Conservation (phyloP, 2,888 invertebrate species). For the Rhogogaster chlorosoma region DNA sequence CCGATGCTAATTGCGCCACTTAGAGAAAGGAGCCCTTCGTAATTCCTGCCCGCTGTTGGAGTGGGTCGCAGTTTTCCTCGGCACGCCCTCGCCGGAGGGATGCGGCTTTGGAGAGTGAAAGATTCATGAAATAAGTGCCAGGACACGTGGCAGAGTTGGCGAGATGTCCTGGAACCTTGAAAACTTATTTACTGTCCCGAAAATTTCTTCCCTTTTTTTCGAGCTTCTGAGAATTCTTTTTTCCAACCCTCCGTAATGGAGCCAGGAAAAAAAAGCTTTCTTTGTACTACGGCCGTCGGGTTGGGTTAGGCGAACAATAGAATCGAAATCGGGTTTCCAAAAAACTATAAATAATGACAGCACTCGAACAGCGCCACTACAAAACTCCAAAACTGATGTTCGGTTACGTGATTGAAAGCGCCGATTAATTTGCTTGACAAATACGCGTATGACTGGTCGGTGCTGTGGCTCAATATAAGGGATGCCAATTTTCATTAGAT, state of each 20-base stretch:
- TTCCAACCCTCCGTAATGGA: conserved; percentile 10
- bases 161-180: background rate
- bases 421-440: conserved; percentile 27
- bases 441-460: conserved; percentile 3
- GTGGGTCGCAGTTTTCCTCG: background rate
- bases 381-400: background rate
- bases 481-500: conserved; percentile 41
- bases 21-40: conserved; percentile 31
- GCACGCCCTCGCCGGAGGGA: background rate
- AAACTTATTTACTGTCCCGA: conserved; percentile 32
- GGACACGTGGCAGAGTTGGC: conserved; percentile 15
- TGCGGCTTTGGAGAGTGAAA: conserved; percentile 4
- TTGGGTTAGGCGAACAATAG: background rate
- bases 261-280: conserved; percentile 22
- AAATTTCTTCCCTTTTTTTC: background rate
- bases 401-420: background rate
- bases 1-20: conserved; percentile 40
- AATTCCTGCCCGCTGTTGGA: conserved; percentile 6
- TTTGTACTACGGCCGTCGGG: background rate
- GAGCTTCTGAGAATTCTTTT: background rate
- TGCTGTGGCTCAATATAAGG: conserved; percentile 10
- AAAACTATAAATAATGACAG: background rate
- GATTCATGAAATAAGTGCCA: conserved; percentile 48
- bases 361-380: background rate
- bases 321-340: conserved; percentile 5